Conservation (phyloP, 2,113 vertebrate species). For the Phaethornis superciliosus region DNA sequence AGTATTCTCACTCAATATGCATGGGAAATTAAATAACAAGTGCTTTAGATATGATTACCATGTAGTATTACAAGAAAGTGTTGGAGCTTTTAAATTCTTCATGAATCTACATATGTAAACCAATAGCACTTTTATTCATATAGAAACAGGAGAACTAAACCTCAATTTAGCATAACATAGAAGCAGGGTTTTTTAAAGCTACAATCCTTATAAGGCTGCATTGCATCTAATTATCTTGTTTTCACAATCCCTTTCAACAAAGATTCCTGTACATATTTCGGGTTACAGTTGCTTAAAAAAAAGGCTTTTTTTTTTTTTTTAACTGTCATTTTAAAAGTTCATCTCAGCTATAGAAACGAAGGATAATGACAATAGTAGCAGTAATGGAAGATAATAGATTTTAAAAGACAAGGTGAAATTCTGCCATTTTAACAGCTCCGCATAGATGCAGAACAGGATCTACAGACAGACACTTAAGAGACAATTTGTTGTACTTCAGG, state of each 20-base stretch:
- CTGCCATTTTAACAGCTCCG: not conserved
- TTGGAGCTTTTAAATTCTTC: not conserved
- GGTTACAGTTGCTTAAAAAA: not conserved
- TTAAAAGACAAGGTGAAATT: not conserved
- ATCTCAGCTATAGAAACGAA: not conserved
- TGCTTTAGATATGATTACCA: not conserved
- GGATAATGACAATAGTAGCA: not conserved
- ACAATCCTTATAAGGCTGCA: not conserved
- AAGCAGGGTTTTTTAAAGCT: not conserved
- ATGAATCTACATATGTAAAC: not conserved
- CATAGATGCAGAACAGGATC: not conserved
- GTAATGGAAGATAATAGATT: not conserved
- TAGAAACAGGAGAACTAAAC: not conserved
- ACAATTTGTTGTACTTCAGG: not conserved
- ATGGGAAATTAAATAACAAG: not conserved
- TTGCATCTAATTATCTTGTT: not conserved
- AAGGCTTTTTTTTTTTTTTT: rapidly evolving
- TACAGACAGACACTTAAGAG: not conserved
- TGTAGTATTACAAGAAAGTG: not conserved
- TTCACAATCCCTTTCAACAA: not conserved
- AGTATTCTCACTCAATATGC: not conserved
- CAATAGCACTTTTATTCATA: not conserved
- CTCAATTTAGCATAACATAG: not conserved
- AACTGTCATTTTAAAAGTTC: not conserved
- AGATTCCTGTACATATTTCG: not conserved